Evolutionary conservation across 53 echinoderm and acorn worm species (phyloP), one percentile per base, ranked within the genome.

Genomic region (Temnopleurus reevesii): DNA sequence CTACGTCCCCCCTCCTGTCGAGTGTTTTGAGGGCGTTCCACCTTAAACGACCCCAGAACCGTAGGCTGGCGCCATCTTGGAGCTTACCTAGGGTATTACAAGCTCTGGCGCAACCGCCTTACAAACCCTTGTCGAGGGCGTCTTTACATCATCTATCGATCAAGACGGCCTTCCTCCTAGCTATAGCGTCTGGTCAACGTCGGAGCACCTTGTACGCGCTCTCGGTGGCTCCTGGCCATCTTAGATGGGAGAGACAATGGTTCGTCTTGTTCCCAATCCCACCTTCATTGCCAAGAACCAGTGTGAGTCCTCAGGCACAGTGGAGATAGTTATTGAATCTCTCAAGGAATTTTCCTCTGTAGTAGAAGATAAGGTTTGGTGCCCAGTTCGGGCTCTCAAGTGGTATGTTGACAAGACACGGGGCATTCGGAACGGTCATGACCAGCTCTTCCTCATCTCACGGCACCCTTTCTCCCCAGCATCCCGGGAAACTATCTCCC

Each of bases 351-450:
- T n/a, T n/a, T n/a, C n/a, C n/a, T n/a, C n/a, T n/a, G n/a, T n/a
- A n/a, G n/a, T n/a, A n/a, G n/a, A 83, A 38, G 83, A 83, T 43
- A 54, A 29, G 28, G n/a, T 83, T 15, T 83, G 83, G 83, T 83
- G 83, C 29, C 83, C 64, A 3, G 86, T 86, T 4, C 13, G 86
- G n/a, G 86, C 86, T 3, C 46, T 86, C 1, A 86, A 86, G 46
- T 86, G 86, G 86, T 86, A 86, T 43, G 19, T 86, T 51, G 33
- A 63, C 19, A 35, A 31, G 10, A 65, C 65, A 27, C 18, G 45
- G 46, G 19, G 27, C 13, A 44, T 86, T 41, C 86, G 86, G 27
- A 23, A 23, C 2, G 47, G 26, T 7, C 2, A 47, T 29, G n/a
- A n/a, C n/a, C 49, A 81, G 2, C 53, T 81, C 1, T 83, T 83